phyloP scores from a whole-genome alignment of 2,888 invertebrate species.

The Eilema sororculum region DNA sequence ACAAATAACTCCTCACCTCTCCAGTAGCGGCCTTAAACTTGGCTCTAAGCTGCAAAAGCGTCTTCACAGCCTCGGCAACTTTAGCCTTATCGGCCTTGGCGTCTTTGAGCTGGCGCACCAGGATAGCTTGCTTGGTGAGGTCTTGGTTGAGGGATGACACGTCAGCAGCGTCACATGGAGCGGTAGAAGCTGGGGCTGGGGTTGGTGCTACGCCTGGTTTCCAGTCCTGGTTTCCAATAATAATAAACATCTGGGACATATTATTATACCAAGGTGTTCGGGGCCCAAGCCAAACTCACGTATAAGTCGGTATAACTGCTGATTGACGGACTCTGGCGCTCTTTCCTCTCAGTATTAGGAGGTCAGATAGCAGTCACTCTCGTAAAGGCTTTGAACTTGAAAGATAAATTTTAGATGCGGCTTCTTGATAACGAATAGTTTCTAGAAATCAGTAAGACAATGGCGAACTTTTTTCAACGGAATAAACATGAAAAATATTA shows the following conservation, averaged over 20 bases:
- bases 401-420: no score
- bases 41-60: conserved; percentile 89
- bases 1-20: conserved; percentile 52
- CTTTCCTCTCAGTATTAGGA: no score
- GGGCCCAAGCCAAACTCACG: no score
- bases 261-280: no score
- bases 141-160: conserved; percentile 67
- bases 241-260: neutral
- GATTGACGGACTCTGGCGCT: no score
- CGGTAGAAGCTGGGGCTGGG: conserved; percentile 18
- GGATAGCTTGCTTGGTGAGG: conserved; percentile 88
- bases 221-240: conserved; percentile 40
- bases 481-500: no score
- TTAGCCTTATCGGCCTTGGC: conserved; percentile 84
- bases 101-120: conserved; percentile 90
- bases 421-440: no score
- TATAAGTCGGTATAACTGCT: no score
- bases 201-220: conserved; percentile 42
- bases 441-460: no score
- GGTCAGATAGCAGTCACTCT: no score
- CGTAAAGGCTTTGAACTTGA: no score
- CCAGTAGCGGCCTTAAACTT: conserved; percentile 89
- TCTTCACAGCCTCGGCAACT: conserved; percentile 80
- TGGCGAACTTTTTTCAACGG: no score
- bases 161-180: conserved; percentile 38